Evolutionary conservation across 2,113 vertebrate genomes (phyloP), one percentile per base, ranked within the genome.

Genomic region (Actinemys pallida): DNA sequence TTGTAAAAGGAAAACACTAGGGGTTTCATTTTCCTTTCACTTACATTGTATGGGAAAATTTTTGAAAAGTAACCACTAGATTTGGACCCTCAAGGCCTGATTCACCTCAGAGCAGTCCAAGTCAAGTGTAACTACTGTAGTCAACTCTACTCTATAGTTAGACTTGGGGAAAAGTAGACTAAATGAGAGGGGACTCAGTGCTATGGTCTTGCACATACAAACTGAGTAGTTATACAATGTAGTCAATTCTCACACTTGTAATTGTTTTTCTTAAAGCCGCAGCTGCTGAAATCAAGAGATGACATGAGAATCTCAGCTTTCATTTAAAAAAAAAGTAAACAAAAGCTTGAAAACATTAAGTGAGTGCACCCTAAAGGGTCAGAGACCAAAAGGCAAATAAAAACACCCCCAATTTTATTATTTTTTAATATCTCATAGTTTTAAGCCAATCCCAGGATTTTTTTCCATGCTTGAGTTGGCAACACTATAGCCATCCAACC

Each of bases 101-200:
- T 25, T 97, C 69, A 95, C 42, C 85, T 96, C 89, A 95, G 27
- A 62, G 59, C 12, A 31, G 10, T 31, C 59, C 13, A 56, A 56
- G 22, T 56, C 24, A 9, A 56, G n/a, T 53, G 11, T 62, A 62
- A 62, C 59, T 62, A 62, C 29, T 72, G 35, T 2, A 76, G n/a
- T n/a, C 27, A 76, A 24, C 81, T 50, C 16, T 52, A 94, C 87
- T 75, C 54, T 27, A 25, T 54, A 81, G 25, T 94, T 90, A 1
- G 0, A 59, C 29, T 87, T 54, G 6, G 45, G 80, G 52, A 25
- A 89, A 89, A 88, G 42, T 50, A 52, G 1, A 39, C 87, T 78
- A 5, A 79, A 25, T 86, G 50, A 27, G 89, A 91, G 84, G 89
- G 20, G 29, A 86, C 16, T 72, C 42, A 79, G 69, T 19, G 2